Base-by-base conservation (phyloP, 1,140 invertebrate species). In the Formica selysi region DNA sequence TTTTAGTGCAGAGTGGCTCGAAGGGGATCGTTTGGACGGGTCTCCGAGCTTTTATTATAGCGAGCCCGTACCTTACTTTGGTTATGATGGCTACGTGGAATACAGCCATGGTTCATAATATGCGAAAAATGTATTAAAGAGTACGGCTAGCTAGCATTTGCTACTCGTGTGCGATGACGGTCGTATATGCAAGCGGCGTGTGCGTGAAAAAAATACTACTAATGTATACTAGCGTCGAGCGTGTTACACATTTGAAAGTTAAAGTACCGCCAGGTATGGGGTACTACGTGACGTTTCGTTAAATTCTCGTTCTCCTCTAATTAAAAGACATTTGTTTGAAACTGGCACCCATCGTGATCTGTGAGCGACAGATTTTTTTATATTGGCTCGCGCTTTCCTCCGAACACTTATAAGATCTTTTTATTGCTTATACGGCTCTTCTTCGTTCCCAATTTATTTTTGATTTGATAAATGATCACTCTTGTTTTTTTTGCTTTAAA, bases 1-100 rank as follows among this genome's bases (percentile, higher is more conserved):
- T 71, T 86, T 44, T 19, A 62, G 62, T 41, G 41, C 78, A 68
- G 54, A 71, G 41, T 73, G 68, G 29, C 54, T 84, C 78, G 74
- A 81, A 85, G 57, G 71, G 54, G 65, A 90, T 85, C 87, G 86
- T 90, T 87, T 68, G 32, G 62, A 59, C 81, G 48, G 26, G 65
- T 68, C 70, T 76, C 29, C 41, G 54, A 67, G 71, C 81, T 67
- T 81, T 90, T 86, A 86, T 86, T 90, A 87, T 79, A 44, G 32
- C 19, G 32, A n/a, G 38, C 32, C 67, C 79, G 78, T 89, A 70
- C 78, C 73, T 87, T 84, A 86, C 71, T 48, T 44, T 64, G 67
- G 57, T 89, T 86, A 86, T 74, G 86, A 88, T 71, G 68, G 83
- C 22, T 62, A 89, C 62, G 78, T 87, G 78, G 73, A 88, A 89